A percentile compares a stretch with the other conserved stretches of the same genome.
Evolutionary conservation across 2,113 vertebrate genomes (phyloP).

Genomic region (Sander lucioperca): DNA sequence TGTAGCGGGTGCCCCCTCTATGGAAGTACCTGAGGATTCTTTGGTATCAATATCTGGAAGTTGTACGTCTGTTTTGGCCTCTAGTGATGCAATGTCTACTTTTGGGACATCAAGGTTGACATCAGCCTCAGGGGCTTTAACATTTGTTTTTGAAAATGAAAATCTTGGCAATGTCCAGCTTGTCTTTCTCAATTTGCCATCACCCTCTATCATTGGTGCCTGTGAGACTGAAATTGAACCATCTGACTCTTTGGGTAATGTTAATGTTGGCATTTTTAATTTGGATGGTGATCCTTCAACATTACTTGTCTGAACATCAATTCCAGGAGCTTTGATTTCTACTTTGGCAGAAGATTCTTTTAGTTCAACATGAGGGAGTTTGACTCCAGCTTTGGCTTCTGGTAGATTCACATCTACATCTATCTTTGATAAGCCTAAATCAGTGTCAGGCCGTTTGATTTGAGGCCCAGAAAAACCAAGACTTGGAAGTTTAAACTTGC

Average conservation of each 20-base stretch:
- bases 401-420: slow-evolving; percentile 25
- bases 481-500: slow-evolving; percentile 37
- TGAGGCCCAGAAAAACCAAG: slow-evolving; percentile 51
- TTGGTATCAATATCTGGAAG: background rate
- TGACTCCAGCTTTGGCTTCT: slow-evolving; percentile 27
- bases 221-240: background rate
- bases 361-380: slow-evolving; percentile 14
- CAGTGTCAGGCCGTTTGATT: background rate
- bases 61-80: background rate
- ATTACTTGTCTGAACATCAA: background rate
- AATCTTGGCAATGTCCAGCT: slow-evolving; percentile 6
- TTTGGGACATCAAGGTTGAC: background rate
- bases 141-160: slow-evolving; percentile 7
- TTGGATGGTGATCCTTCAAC: slow-evolving; percentile 48
- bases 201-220: background rate
- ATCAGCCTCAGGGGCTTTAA: background rate
- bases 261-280: slow-evolving; percentile 62
- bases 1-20: background rate
- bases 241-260: slow-evolving; percentile 38
- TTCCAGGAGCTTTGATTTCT: slow-evolving; percentile 33
- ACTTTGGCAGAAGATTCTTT: slow-evolving; percentile 15
- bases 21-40: background rate
- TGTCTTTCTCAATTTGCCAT: background rate
- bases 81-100: background rate
- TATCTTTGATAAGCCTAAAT: slow-evolving; percentile 1